Evolutionary conservation across 2,113 vertebrate species (phyloP), one percentile per base, ranked within the genome.

Genomic region (Raja brachyura): DNA sequence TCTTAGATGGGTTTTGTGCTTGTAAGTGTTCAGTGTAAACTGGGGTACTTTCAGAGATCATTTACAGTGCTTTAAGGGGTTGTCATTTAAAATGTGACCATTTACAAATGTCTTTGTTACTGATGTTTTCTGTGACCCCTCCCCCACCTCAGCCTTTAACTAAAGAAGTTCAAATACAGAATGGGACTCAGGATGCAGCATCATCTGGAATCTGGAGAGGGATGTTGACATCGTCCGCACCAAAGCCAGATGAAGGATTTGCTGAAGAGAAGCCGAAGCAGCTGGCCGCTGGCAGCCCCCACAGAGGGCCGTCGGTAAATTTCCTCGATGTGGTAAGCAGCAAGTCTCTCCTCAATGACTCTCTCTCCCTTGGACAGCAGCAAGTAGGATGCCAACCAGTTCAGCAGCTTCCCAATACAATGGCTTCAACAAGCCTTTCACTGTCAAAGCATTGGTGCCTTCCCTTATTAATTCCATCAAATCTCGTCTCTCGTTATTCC

Each of bases 221-320:
- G 94, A 98, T 99, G 98, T 94, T 99, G 94, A 95, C 96, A 22
- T 73, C 70, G 22, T 97, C 98, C 59, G 98, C 96, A 25, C 97
- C 97, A 68, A 98, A 98, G 94, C 95, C 93, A 0, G 98, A 99
- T 1, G 95, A 96, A 66, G 14, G 94, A 31, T 7, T 94, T 2
- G 33, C 93, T 14, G 96, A 97, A 16, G 98, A 99, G 76, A 97
- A 97, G 90, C 94, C 94, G 16, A 96, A 95, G 93, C 93, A 94
- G 14, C 94, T 95, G 90, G 93, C 95, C 93, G 95, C 96, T 90
- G 95, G 96, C 68, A 99, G 97, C 94, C 97, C 98, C 86, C 97
- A 98, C 3, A 99, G 96, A 94, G 97, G 98, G 93, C 95, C 98
- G 13, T 98, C 98, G 93, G 97, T 99, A 94, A 99, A 99, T 95